These are phyloP conservation scores for Microcebus murinus DNA, from an alignment of 2,113 vertebrate species.

Conservation along the genomic window DNA sequence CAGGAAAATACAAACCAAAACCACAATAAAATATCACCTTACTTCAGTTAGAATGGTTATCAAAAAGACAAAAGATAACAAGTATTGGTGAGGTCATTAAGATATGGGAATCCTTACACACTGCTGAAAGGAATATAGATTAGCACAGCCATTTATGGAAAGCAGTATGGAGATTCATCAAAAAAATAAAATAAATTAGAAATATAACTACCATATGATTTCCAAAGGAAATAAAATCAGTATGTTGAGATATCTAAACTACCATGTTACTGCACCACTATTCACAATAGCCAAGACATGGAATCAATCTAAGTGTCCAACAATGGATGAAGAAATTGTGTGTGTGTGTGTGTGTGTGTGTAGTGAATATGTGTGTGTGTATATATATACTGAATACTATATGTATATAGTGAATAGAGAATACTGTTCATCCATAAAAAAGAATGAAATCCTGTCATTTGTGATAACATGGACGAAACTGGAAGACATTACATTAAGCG, in stretches of 20 bases:
- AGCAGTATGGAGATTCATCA: not conserved
- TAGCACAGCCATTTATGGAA: not conserved
- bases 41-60: not conserved
- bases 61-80: not conserved
- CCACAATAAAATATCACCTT: not conserved
- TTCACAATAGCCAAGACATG: not conserved
- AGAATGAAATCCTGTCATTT: not conserved
- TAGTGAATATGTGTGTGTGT: no score
- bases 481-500: not conserved
- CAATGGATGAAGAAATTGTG: not conserved
- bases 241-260: not conserved
- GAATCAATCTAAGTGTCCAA: not conserved
- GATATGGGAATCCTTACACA: not conserved
- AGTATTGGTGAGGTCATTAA: not conserved
- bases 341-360: not conserved
- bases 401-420: no score
- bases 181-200: not conserved
- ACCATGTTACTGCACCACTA: not conserved
- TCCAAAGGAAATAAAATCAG: not conserved
- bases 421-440: not conserved
- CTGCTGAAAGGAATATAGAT: not conserved
- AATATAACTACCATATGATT: not conserved
- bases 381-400: no score
- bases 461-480: not conserved
- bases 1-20: not conserved